Percentiles rank a stretch among this genome's conserved stretches.
phyloP scores from a whole-genome alignment of 2,113 vertebrate species.

The Pseudorasbora parva region DNA sequence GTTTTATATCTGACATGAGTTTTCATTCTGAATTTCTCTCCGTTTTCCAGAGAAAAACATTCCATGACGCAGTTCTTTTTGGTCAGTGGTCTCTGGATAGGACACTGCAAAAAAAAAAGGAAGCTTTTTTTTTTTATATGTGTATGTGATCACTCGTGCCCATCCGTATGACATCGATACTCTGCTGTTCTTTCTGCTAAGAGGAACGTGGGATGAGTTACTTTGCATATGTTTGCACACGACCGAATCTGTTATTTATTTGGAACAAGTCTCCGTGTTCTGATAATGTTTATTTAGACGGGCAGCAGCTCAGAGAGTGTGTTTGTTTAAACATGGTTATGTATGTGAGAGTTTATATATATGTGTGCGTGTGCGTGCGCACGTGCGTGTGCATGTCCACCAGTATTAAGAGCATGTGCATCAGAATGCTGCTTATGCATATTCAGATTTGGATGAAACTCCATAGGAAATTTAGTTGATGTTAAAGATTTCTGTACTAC shows the following conservation, averaged over 20 bases:
- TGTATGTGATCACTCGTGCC: slow-evolving; percentile 55
- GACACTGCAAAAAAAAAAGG: slow-evolving; percentile 46
- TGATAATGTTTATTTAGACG: not conserved
- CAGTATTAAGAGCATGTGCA: slow-evolving; percentile 35
- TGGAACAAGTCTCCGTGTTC: slow-evolving; percentile 21
- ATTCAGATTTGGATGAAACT: slow-evolving; percentile 16
- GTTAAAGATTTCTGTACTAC: not conserved
- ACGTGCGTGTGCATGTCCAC: not conserved
- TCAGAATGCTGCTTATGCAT: slow-evolving; percentile 21
- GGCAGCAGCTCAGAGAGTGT: slow-evolving; percentile 4
- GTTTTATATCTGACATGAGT: not conserved
- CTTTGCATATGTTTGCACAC: slow-evolving; percentile 55
- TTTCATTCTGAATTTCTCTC: not conserved
- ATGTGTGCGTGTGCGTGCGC: not conserved
- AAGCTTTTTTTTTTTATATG: slow-evolving; percentile 26
- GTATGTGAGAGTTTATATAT: not conserved
- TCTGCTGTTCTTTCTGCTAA: slow-evolving; percentile 1
- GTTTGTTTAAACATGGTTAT: not conserved
- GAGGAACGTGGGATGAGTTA: slow-evolving; percentile 11
- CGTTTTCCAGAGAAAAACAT: slow-evolving; percentile 58
- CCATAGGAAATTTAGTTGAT: slow-evolving; percentile 17
- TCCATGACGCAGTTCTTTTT: slow-evolving; percentile 45
- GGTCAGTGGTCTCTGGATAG: slow-evolving; percentile 27
- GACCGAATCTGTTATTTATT: slow-evolving; percentile 43
- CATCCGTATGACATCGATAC: slow-evolving; percentile 30